Evolutionary conservation across 2,888 invertebrate species (phyloP), one percentile per base, ranked within the genome.

Genomic region (Papilio elwesi): DNA sequence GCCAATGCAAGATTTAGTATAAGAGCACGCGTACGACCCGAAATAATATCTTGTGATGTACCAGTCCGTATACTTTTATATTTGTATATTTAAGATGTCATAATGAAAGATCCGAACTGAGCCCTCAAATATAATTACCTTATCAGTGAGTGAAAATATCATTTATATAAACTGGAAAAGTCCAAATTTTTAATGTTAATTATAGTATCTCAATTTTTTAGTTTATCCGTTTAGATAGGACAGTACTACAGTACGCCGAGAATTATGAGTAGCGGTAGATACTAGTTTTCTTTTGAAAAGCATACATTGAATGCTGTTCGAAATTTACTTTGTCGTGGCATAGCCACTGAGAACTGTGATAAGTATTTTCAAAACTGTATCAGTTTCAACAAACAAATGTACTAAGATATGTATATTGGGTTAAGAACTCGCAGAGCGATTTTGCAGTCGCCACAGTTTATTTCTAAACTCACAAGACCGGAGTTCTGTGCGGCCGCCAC

Each of bases 261-360:
- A 36, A 36, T 16, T 55, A 57, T 36, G 55, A 57, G 6, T 55
- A 55, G 11, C 26, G 11, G 11, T 16, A n/a, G n/a, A n/a, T n/a
- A n/a, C n/a, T n/a, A n/a, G n/a, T n/a, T n/a, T n/a, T n/a, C n/a
- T n/a, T 36, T n/a, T 62, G 38, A 62, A 43, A 15, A 62, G 59
- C 43, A 43, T 62, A 59, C 59, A n/a, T 43, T 62, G n/a, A n/a
- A 62, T 43, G 38, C 59, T 62, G 43, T 62, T 62, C 15, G 59
- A 43, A 43, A 15, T 43, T n/a, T 43, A 43, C 13, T 15, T 59
- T 15, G 59, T n/a, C 13, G 51, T 62, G 59, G 59, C 59, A 43
- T 15, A 62, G 59, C 59, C 59, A 62, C 43, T 62, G 43, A 43
- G n/a, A 62, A 62, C 59, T 62, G 59, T 62, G 59, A 62, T 59